These are phyloP conservation scores for Cotesia typhae DNA, from an alignment of 1,140 invertebrate genomes.

Conservation along the genomic window DNA sequence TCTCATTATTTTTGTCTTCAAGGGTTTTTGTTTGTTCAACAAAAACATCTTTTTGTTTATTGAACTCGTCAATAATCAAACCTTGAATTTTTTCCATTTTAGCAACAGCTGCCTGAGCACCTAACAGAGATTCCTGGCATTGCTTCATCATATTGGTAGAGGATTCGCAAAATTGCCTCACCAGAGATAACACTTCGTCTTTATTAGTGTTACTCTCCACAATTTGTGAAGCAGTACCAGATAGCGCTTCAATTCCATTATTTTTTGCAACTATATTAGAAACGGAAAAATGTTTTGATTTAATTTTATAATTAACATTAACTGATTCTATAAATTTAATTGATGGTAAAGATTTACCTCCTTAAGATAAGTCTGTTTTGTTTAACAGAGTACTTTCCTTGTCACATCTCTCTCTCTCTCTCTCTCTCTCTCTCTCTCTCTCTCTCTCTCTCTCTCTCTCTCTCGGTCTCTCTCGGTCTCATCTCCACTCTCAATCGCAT, in stretches of 20 bases:
- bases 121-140: neutral
- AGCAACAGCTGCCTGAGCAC: constrained; percentile 1
- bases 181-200: constrained; percentile 12
- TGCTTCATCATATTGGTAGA: constrained; percentile 13
- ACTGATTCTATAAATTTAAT: too few relatives aligned
- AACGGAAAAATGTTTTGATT: too few relatives aligned
- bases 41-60: constrained; percentile 22
- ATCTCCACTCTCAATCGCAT: neutral
- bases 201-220: constrained; percentile 5
- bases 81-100: constrained; percentile 13
- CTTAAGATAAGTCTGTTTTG: too few relatives aligned
- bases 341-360: too few relatives aligned
- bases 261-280: neutral
- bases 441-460: too few relatives aligned
- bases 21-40: constrained; percentile 16
- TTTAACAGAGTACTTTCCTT: too few relatives aligned
- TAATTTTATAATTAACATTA: too few relatives aligned
- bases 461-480: neutral
- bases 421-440: too few relatives aligned
- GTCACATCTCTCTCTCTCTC: neutral
- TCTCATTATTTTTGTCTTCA: constrained; percentile 9
- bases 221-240: constrained; percentile 9
- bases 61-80: constrained; percentile 16
- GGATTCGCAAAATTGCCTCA: neutral
- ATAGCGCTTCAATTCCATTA: neutral